Evolutionary conservation across 2,113 vertebrate genomes (phyloP).

Genomic region (Toxostoma redivivum): DNA sequence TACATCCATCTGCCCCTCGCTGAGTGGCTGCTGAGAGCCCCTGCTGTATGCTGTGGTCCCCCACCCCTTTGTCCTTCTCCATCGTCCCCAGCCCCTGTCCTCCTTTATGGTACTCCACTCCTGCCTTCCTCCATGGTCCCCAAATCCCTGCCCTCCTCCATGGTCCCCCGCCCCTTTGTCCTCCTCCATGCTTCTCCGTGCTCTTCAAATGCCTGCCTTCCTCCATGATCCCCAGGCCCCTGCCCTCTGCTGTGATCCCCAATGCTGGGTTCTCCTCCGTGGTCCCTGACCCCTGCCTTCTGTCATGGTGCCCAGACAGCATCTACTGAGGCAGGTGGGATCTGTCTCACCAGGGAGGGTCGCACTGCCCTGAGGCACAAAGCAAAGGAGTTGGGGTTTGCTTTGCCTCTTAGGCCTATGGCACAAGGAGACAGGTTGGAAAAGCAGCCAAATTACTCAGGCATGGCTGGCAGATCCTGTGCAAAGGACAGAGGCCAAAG

Average conservation of each 20-base stretch:
- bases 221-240: not conserved
- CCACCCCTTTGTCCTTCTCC: not conserved
- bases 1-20: rapidly evolving
- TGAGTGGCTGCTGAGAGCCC: not conserved
- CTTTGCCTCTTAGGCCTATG: not conserved
- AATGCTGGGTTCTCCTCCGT: rapidly evolving
- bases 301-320: not conserved
- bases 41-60: rapidly evolving
- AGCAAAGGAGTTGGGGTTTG: not conserved
- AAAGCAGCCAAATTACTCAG: not conserved
- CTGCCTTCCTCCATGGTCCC: not conserved
- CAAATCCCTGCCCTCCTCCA: not conserved
- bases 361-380: not conserved
- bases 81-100: not conserved
- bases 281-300: not conserved
- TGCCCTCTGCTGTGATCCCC: not conserved
- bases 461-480: not conserved
- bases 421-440: not conserved
- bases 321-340: not conserved
- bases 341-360: not conserved
- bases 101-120: not conserved
- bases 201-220: not conserved
- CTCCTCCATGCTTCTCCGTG: not conserved
- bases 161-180: not conserved
- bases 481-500: rapidly evolving